A percentile compares a stretch with the other conserved stretches of the same genome.
Evolutionary conservation across 2,113 vertebrate genomes (phyloP).

Genomic region (Lepidothrix coronata): DNA sequence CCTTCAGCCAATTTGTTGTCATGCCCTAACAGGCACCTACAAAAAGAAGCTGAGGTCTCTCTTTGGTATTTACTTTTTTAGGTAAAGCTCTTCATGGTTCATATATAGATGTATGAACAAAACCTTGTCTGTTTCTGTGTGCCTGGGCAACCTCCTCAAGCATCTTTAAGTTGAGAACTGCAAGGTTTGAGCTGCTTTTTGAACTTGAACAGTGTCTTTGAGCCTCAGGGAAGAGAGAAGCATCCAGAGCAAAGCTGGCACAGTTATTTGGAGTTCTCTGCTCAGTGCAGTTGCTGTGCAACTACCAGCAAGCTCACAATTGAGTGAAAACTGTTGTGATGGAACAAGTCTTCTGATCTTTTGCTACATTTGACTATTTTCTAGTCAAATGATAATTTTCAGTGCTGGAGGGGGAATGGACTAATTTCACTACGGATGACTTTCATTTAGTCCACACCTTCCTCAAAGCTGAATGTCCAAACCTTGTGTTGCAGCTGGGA

Average conservation of each 20-base stretch:
- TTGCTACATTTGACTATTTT: background rate
- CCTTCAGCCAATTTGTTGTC: background rate
- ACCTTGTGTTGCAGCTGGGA: background rate
- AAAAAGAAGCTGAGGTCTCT: background rate
- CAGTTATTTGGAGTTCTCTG: background rate
- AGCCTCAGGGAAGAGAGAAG: background rate
- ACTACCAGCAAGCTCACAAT: background rate
- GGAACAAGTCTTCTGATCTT: background rate
- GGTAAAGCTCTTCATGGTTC: background rate
- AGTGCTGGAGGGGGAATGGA: background rate
- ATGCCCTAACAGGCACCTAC: background rate
- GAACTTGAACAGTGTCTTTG: background rate
- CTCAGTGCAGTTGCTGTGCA: accelerated
- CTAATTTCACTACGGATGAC: background rate
- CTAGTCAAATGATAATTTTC: background rate
- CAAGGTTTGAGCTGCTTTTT: background rate
- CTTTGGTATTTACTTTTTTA: background rate
- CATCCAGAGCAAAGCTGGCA: background rate
- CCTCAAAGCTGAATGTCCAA: background rate
- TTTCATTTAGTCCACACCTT: background rate
- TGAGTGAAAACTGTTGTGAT: background rate
- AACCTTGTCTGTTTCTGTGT: background rate
- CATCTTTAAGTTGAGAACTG: background rate
- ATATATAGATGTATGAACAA: background rate
- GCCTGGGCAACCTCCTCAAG: background rate